These are phyloP conservation scores for Phymatocera aterrima DNA, from an alignment of 2,888 invertebrate species.

Conservation along the genomic window DNA sequence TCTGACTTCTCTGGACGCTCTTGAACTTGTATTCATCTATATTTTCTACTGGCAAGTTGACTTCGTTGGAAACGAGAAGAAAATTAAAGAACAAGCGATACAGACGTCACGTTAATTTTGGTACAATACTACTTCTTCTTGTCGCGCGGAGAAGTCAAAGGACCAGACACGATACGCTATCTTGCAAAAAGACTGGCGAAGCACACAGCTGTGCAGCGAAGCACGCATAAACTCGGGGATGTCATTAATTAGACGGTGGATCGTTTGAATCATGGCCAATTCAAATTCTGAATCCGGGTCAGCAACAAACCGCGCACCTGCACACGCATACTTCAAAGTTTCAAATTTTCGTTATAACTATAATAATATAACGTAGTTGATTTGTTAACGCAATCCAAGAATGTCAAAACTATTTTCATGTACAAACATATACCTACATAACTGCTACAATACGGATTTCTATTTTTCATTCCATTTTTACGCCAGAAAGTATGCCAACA, in stretches of 20 bases:
- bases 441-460: neutral
- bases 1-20: too few relatives aligned
- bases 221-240: conserved; percentile 28
- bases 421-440: neutral
- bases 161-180: conserved; percentile 23
- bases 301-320: conserved; percentile 13
- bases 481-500: too few relatives aligned
- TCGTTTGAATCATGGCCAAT: conserved; percentile 57
- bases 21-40: neutral
- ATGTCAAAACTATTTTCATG: conserved; percentile 14
- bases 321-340: conserved; percentile 13
- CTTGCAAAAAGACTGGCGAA: neutral
- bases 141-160: conserved; percentile 13
- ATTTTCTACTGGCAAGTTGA: neutral
- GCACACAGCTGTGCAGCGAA: neutral
- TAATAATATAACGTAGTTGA: too few relatives aligned
- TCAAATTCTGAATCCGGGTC: conserved; percentile 55
- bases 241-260: conserved; percentile 57
- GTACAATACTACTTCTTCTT: neutral
- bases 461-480: neutral
- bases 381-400: conserved; percentile 18
- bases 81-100: too few relatives aligned
- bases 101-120: conserved; percentile 10
- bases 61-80: too few relatives aligned
- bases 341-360: neutral